Base-by-base conservation (phyloP, 2,797 vertebrate species). In the Bufotes viridis region DNA sequence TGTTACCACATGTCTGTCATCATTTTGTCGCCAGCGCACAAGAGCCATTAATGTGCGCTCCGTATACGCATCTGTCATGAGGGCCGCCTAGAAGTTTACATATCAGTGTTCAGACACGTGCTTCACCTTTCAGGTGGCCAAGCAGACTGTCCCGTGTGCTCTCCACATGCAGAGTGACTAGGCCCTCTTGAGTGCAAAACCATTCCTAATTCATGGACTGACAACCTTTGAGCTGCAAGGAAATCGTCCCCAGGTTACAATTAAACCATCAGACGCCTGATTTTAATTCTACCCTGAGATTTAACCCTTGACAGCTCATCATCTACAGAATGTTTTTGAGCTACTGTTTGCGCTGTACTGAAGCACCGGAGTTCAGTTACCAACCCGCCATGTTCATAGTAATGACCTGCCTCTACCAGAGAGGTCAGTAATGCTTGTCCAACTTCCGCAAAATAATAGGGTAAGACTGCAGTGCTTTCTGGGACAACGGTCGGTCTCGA, bases 71-170 rank as follows among this genome's bases (percentile, higher is more conserved):
- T 89, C 74, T 84, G 79, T 87, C 84, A 89, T 34, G 81, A 89
- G 85, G 85, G 88, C 88, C 84, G 80, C 85, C 88, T 89, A 87
- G 74, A 87, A 84, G 88, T 89, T 89, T 89, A 89, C 88, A 89
- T 89, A 87, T 86, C 88, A 87, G 78, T 81, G 84, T 82, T 83
- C 80, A 76, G 84, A 87, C 84, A 87, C 34, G 75, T 87, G 88
- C 79, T 74, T 84, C 88, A 87, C 85, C 81, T 89, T 82, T 84
- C 60, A 26, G 88, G 88, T 87, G 84, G 61, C 84, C 88, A 83
- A 89, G 85, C 84, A 83, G 88, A 87, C 70, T 87, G 34, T 86
- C 29, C 82, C 22, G 34, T 4, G 34, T 63, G 72, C 57, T 69
- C 72, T 87, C 22, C 74, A 83, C 57, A 34, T 84, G 85, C 84